Conservation (phyloP, 1,140 invertebrate species). For the Subanguina moxae region DNA sequence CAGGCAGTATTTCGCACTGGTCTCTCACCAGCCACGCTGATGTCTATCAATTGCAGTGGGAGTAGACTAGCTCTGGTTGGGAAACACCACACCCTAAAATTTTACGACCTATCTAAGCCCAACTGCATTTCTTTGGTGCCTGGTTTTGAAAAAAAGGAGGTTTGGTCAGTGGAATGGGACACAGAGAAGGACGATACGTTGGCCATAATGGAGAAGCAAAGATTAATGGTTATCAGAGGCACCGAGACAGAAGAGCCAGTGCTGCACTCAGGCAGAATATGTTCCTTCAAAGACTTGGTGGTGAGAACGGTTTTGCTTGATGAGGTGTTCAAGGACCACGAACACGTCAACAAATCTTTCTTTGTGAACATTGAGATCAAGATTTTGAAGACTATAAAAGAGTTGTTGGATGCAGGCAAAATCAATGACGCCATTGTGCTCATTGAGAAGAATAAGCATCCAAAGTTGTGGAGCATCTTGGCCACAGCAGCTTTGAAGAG, state of each 20-base stretch:
- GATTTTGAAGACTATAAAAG: conserved; percentile 82
- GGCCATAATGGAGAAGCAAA: conserved; percentile 43
- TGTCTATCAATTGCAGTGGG: conserved; percentile 82
- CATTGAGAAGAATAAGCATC: conserved; percentile 92
- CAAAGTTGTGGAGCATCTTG: conserved; percentile 81
- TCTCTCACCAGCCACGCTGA: conserved; percentile 67
- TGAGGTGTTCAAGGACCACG: conserved; percentile 77
- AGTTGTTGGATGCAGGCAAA: conserved; percentile 82
- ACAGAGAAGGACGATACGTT: conserved; percentile 45
- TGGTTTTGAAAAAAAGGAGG: conserved; percentile 80
- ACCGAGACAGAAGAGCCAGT: conserved; percentile 76
- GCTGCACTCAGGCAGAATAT: conserved; percentile 64
- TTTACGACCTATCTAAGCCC: conserved; percentile 64
- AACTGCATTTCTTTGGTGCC: conserved; percentile 60
- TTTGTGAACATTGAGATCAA: conserved; percentile 83
- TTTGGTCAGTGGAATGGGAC: conserved; percentile 92
- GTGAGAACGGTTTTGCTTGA: conserved; percentile 84
- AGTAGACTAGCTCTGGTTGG: conserved; percentile 68
- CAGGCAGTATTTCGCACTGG: conserved; percentile 68
- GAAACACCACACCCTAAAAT: conserved; percentile 64
- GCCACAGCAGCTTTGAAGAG: conserved; percentile 83
- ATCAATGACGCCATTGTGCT: conserved; percentile 84
- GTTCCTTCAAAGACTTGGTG: conserved; percentile 75
- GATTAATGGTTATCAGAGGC: conserved; percentile 70
- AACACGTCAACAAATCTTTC: conserved; percentile 70